phyloP scores from a whole-genome alignment of 1,140 invertebrate genomes.

The Gryllus bimaculatus region DNA sequence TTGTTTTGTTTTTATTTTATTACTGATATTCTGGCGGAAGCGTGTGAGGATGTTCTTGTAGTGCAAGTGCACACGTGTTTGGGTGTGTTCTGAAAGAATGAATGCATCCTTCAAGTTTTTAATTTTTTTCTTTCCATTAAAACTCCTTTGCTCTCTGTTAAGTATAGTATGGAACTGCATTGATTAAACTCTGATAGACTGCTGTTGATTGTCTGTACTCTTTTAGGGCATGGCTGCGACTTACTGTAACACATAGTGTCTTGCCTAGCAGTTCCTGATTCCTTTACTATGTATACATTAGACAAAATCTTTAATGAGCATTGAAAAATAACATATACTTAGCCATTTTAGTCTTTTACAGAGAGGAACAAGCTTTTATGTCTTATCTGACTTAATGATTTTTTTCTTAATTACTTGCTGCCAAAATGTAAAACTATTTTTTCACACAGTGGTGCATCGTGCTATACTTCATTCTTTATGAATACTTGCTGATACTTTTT shows the following conservation, averaged over 20 bases:
- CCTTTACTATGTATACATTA: no score
- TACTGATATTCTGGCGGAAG: not conserved
- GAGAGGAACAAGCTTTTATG: no score
- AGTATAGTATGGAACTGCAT: not conserved
- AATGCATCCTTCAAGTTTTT: slow-evolving; percentile 1
- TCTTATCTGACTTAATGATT: no score
- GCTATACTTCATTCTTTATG: no score
- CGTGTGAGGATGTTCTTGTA: not conserved
- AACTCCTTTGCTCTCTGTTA: not conserved
- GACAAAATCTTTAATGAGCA: no score
- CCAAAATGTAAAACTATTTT: no score
- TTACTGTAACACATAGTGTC: not conserved
- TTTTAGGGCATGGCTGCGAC: not conserved
- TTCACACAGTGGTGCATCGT: no score
- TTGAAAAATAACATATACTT: no score
- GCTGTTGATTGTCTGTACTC: not conserved
- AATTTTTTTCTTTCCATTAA: not conserved
- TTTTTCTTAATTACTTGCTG: no score
- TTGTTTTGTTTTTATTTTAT: not conserved
- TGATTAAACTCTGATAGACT: not conserved
- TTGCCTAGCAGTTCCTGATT: not conserved
- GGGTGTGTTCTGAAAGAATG: not conserved
- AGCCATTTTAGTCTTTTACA: no score
- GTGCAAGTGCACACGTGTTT: not conserved
- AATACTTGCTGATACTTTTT: not conserved